Conservation (phyloP, 2,797 vertebrate species). For the Chelmon rostratus region DNA sequence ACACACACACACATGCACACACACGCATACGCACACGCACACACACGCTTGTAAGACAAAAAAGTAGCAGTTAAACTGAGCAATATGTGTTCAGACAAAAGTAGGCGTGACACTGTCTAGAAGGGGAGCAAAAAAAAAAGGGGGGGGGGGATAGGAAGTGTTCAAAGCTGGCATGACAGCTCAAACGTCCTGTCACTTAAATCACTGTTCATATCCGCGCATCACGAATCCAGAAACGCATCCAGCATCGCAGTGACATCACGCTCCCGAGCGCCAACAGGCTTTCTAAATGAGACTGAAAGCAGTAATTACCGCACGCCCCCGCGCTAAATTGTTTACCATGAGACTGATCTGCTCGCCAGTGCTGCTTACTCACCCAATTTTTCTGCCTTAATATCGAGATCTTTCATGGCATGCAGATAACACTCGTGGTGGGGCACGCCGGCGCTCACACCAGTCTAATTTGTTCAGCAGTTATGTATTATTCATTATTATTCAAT, state of each 20-base stretch:
- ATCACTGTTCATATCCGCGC: slow-evolving; percentile 71
- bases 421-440: slow-evolving; percentile 47
- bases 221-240: slow-evolving; percentile 67
- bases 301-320: slow-evolving; percentile 75
- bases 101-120: slow-evolving; percentile 66
- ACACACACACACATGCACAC: slow-evolving; percentile 4
- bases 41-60: slow-evolving; percentile 44
- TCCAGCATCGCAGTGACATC: slow-evolving; percentile 70
- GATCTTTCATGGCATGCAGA: slow-evolving; percentile 74
- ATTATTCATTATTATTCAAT: slow-evolving; percentile 81
- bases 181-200: slow-evolving; percentile 80
- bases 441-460: slow-evolving; percentile 71
- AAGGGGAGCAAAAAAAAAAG: slow-evolving; percentile 25
- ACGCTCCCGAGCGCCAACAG: slow-evolving; percentile 72
- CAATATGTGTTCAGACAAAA: slow-evolving; percentile 78
- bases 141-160: slow-evolving; percentile 22
- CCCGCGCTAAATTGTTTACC: slow-evolving; percentile 83
- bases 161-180: slow-evolving; percentile 72
- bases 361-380: slow-evolving; percentile 73
- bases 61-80: slow-evolving; percentile 73
- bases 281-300: slow-evolving; percentile 82
- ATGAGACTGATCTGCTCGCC: slow-evolving; percentile 79
- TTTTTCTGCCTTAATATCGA: slow-evolving; percentile 73
- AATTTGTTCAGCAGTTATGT: slow-evolving; percentile 78
- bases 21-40: slow-evolving; percentile 7